phyloP scores from a whole-genome alignment of 2,888 invertebrate species.

The Calameuta pallipes region DNA sequence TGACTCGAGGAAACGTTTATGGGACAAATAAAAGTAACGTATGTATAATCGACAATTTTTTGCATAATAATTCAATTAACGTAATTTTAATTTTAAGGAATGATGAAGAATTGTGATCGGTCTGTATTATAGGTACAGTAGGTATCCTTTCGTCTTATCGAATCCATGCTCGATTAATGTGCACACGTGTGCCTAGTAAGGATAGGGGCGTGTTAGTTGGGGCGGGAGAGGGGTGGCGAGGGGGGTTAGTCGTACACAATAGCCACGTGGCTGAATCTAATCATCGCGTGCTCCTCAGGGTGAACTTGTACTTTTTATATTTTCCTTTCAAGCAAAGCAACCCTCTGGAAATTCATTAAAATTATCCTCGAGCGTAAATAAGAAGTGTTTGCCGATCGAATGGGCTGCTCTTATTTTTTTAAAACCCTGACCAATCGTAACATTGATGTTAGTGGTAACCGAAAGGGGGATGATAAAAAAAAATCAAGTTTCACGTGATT shows the following conservation, averaged over 20 bases:
- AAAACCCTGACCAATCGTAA: not conserved
- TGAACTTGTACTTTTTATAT: conserved; percentile 6
- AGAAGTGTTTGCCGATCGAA: too few relatives aligned
- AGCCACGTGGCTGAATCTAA: conserved; percentile 57
- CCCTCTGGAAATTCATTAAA: conserved; percentile 43
- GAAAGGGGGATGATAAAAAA: too few relatives aligned
- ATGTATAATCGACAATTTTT: too few relatives aligned
- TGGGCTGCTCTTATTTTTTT: not conserved
- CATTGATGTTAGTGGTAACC: too few relatives aligned
- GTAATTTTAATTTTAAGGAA: too few relatives aligned
- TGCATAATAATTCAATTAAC: too few relatives aligned
- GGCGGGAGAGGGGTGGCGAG: conserved; percentile 32
- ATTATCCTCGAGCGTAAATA: too few relatives aligned
- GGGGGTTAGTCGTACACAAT: conserved; percentile 35
- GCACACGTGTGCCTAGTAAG: conserved; percentile 21
- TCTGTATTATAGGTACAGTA: too few relatives aligned
- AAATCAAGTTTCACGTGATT: too few relatives aligned
- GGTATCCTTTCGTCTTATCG: conserved; percentile 38
- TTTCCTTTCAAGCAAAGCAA: conserved; percentile 13
- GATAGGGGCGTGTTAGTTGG: conserved; percentile 25
- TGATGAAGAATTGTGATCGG: too few relatives aligned
- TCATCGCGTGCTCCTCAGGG: conserved; percentile 33
- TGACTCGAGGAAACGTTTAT: too few relatives aligned
- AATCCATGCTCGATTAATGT: conserved; percentile 38
- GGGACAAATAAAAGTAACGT: too few relatives aligned